phyloP scores from a whole-genome alignment of 2,113 vertebrate species.

The Tyrannus savana region DNA sequence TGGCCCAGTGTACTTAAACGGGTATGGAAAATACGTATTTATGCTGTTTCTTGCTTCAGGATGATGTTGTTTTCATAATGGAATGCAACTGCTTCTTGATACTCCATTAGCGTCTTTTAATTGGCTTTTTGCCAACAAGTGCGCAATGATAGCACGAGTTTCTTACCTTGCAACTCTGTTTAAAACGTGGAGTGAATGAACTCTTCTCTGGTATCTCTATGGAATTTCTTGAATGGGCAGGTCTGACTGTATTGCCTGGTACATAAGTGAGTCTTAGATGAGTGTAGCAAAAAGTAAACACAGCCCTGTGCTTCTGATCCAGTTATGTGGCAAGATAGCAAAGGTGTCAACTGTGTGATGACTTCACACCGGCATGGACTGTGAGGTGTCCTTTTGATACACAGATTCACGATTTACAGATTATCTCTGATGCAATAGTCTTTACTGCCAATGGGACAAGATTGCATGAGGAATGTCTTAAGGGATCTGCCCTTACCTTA shows the following conservation, averaged over 20 bases:
- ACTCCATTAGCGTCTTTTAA: neutral
- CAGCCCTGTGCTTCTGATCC: neutral
- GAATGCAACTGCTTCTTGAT: neutral
- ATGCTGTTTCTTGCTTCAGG: neutral
- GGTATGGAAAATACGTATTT: neutral
- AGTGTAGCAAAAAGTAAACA: neutral
- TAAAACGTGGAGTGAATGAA: neutral
- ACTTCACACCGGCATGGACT: neutral
- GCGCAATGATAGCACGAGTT: neutral
- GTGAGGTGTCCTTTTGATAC: neutral
- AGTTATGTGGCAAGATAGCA: neutral
- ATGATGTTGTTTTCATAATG: neutral
- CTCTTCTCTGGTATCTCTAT: neutral
- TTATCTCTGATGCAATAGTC: neutral
- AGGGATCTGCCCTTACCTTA: neutral
- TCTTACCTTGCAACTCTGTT: neutral
- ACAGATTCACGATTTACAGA: neutral
- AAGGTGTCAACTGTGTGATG: neutral
- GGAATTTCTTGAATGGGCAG: neutral
- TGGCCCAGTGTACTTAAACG: neutral
- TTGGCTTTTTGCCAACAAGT: neutral
- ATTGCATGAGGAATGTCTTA: neutral
- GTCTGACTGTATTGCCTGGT: neutral
- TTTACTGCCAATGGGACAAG: neutral
- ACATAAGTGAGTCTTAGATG: neutral